Conservation (phyloP, 2,888 invertebrate species). For the Drosophila trichaetosa region DNA sequence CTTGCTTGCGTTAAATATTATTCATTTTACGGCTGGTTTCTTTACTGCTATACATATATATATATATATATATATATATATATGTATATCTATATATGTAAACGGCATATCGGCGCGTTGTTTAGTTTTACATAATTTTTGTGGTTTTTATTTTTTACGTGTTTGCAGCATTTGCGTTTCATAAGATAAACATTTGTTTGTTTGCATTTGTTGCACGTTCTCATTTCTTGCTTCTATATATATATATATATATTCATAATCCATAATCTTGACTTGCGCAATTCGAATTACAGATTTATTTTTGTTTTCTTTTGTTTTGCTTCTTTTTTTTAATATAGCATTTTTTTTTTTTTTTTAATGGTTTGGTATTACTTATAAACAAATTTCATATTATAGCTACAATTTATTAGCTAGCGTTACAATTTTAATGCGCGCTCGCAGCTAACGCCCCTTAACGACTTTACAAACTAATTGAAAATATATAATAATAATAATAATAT, state of each 20-base stretch:
- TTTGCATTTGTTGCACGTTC: conserved; percentile 31
- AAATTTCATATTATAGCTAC: conserved; percentile 79
- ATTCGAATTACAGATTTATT: conserved; percentile 44
- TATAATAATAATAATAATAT: conserved; percentile 29
- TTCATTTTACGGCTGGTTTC: conserved; percentile 33
- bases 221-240: conserved; percentile 23
- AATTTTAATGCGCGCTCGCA: conserved; percentile 64
- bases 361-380: conserved; percentile 80
- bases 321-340: conserved; percentile 25
- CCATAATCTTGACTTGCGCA: conserved; percentile 56
- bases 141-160: conserved; percentile 30
- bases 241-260: conserved; percentile 11
- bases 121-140: conserved; percentile 52
- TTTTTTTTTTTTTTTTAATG: conserved; percentile 46
- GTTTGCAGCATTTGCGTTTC: conserved; percentile 42
- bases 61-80: neutral
- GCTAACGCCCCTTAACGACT: conserved; percentile 59
- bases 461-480: conserved; percentile 54
- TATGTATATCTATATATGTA: conserved; percentile 3
- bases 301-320: conserved; percentile 9
- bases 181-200: conserved; percentile 65
- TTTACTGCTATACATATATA: conserved; percentile 24
- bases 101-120: conserved; percentile 34
- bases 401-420: conserved; percentile 79
- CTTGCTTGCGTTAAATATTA: conserved; percentile 43